Base-by-base conservation (phyloP, 2,113 vertebrate species). In the Bambusicola thoracicus region DNA sequence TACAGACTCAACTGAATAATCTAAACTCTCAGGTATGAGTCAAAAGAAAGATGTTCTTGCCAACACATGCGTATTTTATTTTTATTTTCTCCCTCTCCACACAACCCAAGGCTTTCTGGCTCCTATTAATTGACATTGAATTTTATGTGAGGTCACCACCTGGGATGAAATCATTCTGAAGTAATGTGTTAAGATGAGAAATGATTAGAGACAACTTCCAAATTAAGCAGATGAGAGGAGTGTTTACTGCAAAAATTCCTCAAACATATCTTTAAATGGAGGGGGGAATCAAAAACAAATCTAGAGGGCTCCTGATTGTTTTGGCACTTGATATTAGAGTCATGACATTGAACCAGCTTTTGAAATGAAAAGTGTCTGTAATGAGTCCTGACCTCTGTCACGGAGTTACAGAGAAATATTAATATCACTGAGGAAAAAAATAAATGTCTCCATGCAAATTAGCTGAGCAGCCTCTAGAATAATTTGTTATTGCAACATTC, bases 81-180 rank as follows among this genome's bases (percentile, higher is more conserved):
- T 92, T 95, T 91, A 83, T 91, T 96, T 96, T 94, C 80, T 88
- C 67, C 63, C 90, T 96, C 95, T 90, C 41, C 38, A 67, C 70
- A 43, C 79, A 93, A 81, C 34, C 58, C 21, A 85, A 91, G 73
- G n/a, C 36, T 92, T 97, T 97, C 87, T 92, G 89, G 65, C 56
- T 97, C 95, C 76, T 67, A 53, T 86, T 96, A 94, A 96, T 93
- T 96, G 91, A 89, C 70, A 62, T 36, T 88, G 41, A 49, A 44
- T 95, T 96, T 96, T 96, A 89, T 94, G 74, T 95, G 88, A 95
- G 88, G 70, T 95, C 86, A 92, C 65, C 93, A 97, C 86, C 87
- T 97, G 93, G 79, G 48, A 97, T 96, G 94, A 97, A 97, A 97
- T 97, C 81, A 97, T 97, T 96, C 94, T 95, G 79, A 84, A 97